Evolutionary conservation across 1,140 invertebrate species (phyloP).

Genomic region (Vollenhovia emeryi): DNA sequence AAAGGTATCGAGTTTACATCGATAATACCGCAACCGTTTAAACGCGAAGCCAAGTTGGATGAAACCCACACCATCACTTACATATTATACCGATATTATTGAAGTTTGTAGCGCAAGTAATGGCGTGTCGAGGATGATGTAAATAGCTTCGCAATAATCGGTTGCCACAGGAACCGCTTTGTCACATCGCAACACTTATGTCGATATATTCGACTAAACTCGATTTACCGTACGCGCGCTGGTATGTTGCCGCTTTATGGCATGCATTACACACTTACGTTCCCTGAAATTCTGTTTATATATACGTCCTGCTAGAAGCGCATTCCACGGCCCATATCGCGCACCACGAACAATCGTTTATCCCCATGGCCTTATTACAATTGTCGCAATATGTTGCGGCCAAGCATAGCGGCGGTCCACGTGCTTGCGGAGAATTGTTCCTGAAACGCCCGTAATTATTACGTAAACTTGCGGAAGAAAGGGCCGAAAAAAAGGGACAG

Average conservation of each 20-base stretch:
- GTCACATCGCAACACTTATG: slow-evolving; percentile 55
- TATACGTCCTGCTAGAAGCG: slow-evolving; percentile 13
- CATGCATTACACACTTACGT: slow-evolving; percentile 43
- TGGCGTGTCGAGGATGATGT: slow-evolving; percentile 47
- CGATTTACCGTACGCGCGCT: slow-evolving; percentile 47
- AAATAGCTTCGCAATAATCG: slow-evolving; percentile 59
- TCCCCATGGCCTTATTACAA: slow-evolving; percentile 43
- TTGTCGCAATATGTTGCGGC: slow-evolving; percentile 27
- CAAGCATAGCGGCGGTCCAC: neutral
- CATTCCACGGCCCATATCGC: slow-evolving; percentile 1
- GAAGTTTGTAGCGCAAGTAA: slow-evolving; percentile 57
- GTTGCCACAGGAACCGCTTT: slow-evolving; percentile 51
- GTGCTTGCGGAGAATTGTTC: slow-evolving; percentile 17
- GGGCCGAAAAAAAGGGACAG: neutral
- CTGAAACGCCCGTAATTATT: slow-evolving; percentile 28
- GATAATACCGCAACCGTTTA: slow-evolving; percentile 51
- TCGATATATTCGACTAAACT: slow-evolving; percentile 51
- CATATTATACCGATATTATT: slow-evolving; percentile 58
- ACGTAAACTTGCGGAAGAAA: neutral
- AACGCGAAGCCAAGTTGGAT: slow-evolving; percentile 38
- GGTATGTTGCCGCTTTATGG: slow-evolving; percentile 56
- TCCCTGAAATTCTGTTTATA: slow-evolving; percentile 47
- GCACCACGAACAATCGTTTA: slow-evolving; percentile 42
- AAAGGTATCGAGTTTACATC: slow-evolving; percentile 11
- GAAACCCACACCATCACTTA: slow-evolving; percentile 50